phyloP scores from a whole-genome alignment of 2,797 vertebrate species.

The Phalloptychus januarius region DNA sequence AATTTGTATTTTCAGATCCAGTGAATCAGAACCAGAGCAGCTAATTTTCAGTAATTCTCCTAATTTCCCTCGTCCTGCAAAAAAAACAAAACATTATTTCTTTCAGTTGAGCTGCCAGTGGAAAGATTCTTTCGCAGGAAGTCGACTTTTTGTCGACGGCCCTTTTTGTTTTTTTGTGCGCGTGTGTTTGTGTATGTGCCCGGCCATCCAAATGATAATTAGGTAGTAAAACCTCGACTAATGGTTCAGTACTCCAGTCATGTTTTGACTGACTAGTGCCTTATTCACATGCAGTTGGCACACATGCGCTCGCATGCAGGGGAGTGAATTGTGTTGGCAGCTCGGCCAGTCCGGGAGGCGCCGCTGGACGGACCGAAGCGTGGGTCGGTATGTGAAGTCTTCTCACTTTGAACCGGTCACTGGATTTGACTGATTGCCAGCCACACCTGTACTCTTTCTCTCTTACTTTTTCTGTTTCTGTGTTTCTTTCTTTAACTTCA shows the following conservation, averaged over 20 bases:
- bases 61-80: not conserved
- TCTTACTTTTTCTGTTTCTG: constrained; percentile 1
- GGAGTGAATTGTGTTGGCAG: constrained; percentile 70
- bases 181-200: constrained; percentile 32
- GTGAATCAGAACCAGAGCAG: not conserved
- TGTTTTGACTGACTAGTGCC: constrained; percentile 73
- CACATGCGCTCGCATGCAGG: constrained; percentile 23
- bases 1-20: not conserved
- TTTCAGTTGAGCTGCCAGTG: constrained; percentile 14
- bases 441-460: constrained; percentile 32
- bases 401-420: constrained; percentile 30
- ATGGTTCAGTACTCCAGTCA: constrained; percentile 69
- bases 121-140: constrained; percentile 30
- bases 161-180: constrained; percentile 25
- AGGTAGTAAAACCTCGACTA: constrained; percentile 64
- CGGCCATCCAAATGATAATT: constrained; percentile 61
- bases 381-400: constrained; percentile 16
- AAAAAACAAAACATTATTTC: constrained; percentile 1
- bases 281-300: constrained; percentile 66
- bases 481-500: constrained; percentile 16
- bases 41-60: constrained; percentile 13
- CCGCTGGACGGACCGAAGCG: constrained; percentile 48
- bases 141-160: not conserved
- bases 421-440: constrained; percentile 39
- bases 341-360: constrained; percentile 72